These are phyloP conservation scores for Podargus strigoides DNA, from an alignment of 2,797 vertebrate species.

Conservation along the genomic window DNA sequence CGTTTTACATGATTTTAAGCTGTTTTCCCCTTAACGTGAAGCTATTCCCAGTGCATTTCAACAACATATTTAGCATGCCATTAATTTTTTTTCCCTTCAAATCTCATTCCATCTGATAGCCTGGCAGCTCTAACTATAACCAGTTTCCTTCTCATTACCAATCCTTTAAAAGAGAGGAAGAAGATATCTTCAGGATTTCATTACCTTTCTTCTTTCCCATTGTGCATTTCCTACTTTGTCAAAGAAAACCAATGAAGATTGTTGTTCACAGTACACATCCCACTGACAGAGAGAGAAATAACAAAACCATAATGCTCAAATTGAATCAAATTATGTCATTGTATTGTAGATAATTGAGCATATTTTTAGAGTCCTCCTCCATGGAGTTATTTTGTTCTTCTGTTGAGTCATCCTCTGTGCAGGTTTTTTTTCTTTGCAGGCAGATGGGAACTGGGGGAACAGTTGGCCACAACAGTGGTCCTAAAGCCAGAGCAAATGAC, in stretches of 20 bases:
- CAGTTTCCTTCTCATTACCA: slow-evolving; percentile 35
- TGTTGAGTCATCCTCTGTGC: not conserved
- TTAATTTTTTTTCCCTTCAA: slow-evolving; percentile 34
- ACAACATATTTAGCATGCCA: slow-evolving; percentile 50
- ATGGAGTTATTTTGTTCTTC: not conserved
- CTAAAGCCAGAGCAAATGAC: not conserved
- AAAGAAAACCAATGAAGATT: not conserved
- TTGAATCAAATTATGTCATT: not conserved
- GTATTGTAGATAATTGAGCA: not conserved
- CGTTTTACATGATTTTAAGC: slow-evolving; percentile 39
- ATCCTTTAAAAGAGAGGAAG: not conserved
- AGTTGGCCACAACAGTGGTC: not conserved
- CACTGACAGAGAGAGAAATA: slow-evolving; percentile 27
- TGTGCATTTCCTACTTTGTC: slow-evolving; percentile 46
- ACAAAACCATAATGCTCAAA: not conserved
- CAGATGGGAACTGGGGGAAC: not conserved
- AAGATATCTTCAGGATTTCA: slow-evolving; percentile 15
- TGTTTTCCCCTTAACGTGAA: slow-evolving; percentile 48
- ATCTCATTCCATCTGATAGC: slow-evolving; percentile 54
- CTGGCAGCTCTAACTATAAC: slow-evolving; percentile 37
- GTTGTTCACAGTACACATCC: not conserved
- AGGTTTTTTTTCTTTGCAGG: not conserved
- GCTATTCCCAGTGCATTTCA: slow-evolving; percentile 39
- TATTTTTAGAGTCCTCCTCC: not conserved
- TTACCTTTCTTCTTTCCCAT: slow-evolving; percentile 3